Conservation (phyloP, 2,888 invertebrate species). For the Heliconius erato region DNA sequence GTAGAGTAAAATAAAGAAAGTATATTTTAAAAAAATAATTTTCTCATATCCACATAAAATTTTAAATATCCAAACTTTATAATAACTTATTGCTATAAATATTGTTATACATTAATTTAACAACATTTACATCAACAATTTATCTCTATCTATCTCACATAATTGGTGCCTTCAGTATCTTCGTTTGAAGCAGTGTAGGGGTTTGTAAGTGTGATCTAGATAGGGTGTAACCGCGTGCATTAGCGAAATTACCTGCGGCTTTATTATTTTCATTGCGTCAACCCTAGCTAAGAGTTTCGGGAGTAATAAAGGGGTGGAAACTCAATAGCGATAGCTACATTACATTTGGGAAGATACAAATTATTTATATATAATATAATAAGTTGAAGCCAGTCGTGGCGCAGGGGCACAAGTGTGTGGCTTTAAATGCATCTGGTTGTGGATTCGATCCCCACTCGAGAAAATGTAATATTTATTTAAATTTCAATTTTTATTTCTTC, state of each 20-base stretch:
- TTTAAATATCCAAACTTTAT: background rate
- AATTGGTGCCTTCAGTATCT: constrained; percentile 81
- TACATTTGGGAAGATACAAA: constrained; percentile 19
- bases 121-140: constrained; percentile 31
- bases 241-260: constrained; percentile 84
- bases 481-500: no score
- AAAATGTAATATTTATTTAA: no score
- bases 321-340: constrained; percentile 33
- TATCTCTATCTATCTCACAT: constrained; percentile 50
- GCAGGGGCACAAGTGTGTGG: no score
- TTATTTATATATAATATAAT: constrained; percentile 9
- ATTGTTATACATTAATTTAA: background rate
- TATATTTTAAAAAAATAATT: no score
- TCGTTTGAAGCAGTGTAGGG: constrained; percentile 55
- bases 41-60: no score
- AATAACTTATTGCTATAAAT: background rate
- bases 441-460: no score
- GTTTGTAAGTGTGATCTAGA: constrained; percentile 81
- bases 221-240: constrained; percentile 84
- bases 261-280: constrained; percentile 84
- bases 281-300: constrained; percentile 66
- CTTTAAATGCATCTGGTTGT: no score
- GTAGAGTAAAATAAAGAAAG: no score
- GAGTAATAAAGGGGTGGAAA: constrained; percentile 58
- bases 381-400: no score